A percentile compares a stretch with the other conserved stretches of the same genome.
These are phyloP conservation scores for Atrina japonica DNA, from an alignment of 2,888 invertebrate species.

Conservation along the genomic window DNA sequence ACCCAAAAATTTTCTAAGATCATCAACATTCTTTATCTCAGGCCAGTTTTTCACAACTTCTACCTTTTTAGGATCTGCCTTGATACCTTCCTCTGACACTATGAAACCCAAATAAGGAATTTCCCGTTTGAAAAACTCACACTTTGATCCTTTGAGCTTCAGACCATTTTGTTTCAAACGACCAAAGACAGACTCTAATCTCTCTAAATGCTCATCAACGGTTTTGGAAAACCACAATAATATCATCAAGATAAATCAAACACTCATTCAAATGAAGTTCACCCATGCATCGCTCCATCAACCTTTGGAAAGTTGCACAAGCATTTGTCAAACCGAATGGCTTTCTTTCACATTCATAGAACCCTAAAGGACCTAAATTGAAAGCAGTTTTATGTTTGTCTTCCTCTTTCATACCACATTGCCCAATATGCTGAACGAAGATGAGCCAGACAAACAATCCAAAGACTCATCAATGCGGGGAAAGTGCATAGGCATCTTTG, in stretches of 20 bases:
- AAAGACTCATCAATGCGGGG: conserved; percentile 8
- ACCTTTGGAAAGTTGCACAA: conserved; percentile 62
- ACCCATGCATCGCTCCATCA: conserved; percentile 46
- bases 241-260: conserved; percentile 19
- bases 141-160: conserved; percentile 40
- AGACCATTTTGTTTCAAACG: conserved; percentile 28
- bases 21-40: too few species aligned
- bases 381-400: conserved; percentile 46
- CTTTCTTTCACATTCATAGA: conserved; percentile 59
- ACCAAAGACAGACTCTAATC: conserved; percentile 35
- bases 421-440: conserved; percentile 34
- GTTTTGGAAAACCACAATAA: conserved; percentile 27
- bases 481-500: conserved; percentile 31
- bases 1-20: too few species aligned
- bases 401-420: conserved; percentile 31
- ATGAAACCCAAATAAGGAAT: conserved; percentile 40
- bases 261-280: conserved; percentile 34
- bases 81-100: too few species aligned
- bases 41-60: conserved; percentile 26
- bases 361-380: conserved; percentile 41
- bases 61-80: too few species aligned
- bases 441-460: conserved; percentile 37
- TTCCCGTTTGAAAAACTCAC: conserved; percentile 35
- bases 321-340: conserved; percentile 63
- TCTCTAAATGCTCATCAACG: conserved; percentile 30